Conservation (phyloP, 2,888 invertebrate genomes). For the Conomelus anceps region DNA sequence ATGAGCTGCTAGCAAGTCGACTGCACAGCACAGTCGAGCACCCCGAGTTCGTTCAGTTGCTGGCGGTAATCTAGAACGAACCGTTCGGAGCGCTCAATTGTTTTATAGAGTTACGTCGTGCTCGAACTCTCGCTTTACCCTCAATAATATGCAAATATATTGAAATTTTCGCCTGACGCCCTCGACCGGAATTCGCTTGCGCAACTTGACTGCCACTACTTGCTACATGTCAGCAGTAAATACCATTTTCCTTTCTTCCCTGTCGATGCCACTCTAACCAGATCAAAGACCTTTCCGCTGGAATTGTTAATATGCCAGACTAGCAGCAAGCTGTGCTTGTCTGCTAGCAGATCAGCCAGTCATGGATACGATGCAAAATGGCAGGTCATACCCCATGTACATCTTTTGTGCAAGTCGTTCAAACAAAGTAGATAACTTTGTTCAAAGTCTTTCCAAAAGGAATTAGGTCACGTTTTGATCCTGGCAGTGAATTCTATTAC, state of each 20-base stretch:
- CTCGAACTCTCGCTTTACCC: neutral
- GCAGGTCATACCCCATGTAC: neutral
- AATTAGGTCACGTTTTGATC: neutral
- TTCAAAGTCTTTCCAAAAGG: neutral
- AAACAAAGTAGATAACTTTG: no score
- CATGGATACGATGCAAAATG: neutral
- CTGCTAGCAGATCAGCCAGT: no score
- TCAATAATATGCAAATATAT: constrained; percentile 12
- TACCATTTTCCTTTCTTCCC: neutral
- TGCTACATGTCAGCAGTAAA: neutral
- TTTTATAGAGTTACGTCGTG: neutral
- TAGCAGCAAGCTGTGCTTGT: neutral
- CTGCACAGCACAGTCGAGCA: no score
- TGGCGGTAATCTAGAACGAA: neutral
- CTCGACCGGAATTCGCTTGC: neutral
- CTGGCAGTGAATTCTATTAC: neutral
- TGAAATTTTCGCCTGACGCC: neutral
- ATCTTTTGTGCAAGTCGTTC: neutral
- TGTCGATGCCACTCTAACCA: neutral
- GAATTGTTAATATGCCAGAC: neutral
- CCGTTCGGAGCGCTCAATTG: neutral
- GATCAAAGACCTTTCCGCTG: neutral
- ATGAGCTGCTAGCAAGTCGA: neutral
- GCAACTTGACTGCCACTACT: neutral
- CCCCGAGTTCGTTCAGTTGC: neutral